Evolutionary conservation across 2,113 vertebrate genomes (phyloP).

Genomic region (Herpailurus yagouaroundi): DNA sequence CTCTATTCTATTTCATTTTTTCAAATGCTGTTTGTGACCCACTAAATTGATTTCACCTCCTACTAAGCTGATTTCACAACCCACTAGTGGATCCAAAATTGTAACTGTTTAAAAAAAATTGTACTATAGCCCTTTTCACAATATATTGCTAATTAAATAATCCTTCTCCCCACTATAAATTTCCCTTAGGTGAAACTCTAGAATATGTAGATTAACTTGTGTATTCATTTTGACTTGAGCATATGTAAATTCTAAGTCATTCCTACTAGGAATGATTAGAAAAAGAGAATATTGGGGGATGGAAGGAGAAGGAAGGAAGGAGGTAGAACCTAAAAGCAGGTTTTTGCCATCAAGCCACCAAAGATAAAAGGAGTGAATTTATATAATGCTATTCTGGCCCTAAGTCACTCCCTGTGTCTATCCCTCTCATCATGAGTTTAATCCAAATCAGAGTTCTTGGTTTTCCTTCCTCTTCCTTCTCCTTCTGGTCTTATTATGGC

Average conservation of each 20-base stretch:
- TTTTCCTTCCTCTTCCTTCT: neutral
- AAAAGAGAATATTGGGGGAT: neutral
- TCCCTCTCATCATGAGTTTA: neutral
- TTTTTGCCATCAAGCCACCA: neutral
- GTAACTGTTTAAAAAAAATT: conserved; percentile 70
- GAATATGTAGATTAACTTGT: conserved; percentile 72
- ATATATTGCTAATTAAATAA: conserved; percentile 77
- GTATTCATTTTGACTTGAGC: conserved; percentile 16
- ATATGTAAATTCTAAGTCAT: conserved; percentile 63
- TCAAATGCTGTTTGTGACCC: conserved; percentile 73
- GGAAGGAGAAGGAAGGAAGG: neutral
- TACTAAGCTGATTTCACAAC: conserved; percentile 72
- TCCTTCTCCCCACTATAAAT: conserved; percentile 58
- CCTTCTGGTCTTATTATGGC: neutral
- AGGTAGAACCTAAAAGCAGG: neutral
- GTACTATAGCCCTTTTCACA: conserved; percentile 58
- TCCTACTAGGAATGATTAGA: conserved; percentile 40
- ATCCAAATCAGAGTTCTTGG: neutral
- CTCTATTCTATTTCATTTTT: conserved; percentile 68
- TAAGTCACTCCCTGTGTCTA: neutral
- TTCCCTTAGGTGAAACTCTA: conserved; percentile 73
- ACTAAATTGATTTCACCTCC: conserved; percentile 74
- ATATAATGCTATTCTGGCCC: neutral
- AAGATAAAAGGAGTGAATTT: neutral
- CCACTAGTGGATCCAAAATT: conserved; percentile 68